Conservation (phyloP, 2,113 vertebrate genomes). For the Stigmatopora argus region DNA sequence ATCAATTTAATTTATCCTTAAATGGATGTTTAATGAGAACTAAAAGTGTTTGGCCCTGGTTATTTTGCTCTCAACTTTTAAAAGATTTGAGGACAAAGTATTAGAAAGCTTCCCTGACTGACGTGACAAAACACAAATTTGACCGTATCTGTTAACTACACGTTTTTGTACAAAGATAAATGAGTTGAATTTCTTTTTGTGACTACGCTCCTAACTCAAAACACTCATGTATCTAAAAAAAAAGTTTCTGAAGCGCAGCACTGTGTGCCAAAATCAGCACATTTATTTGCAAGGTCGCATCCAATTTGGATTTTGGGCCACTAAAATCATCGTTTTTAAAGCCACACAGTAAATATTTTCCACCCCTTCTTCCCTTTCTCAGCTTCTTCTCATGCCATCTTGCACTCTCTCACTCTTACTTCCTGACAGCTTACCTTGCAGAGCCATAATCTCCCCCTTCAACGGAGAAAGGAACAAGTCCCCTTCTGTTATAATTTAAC, state of each 20-base stretch:
- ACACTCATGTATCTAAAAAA: no score
- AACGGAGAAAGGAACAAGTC: slow-evolving; percentile 64
- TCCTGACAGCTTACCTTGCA: slow-evolving; percentile 64
- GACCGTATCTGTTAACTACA: no score
- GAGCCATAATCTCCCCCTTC: slow-evolving; percentile 52
- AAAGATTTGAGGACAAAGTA: slow-evolving; percentile 14
- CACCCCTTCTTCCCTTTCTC: slow-evolving; percentile 33
- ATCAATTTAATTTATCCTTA: slow-evolving; percentile 60
- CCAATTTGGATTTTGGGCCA: slow-evolving; percentile 35
- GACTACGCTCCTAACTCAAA: background rate
- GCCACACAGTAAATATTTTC: slow-evolving; percentile 23
- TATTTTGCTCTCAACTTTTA: slow-evolving; percentile 2
- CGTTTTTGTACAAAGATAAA: background rate
- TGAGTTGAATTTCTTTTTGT: background rate
- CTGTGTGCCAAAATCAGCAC: slow-evolving; percentile 21
- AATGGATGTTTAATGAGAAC: slow-evolving; percentile 71
- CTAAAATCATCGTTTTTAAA: slow-evolving; percentile 38
- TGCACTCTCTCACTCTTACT: slow-evolving; percentile 26
- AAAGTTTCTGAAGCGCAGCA: no score
- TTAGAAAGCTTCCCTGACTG: background rate
- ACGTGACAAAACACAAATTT: background rate
- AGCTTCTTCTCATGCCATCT: slow-evolving; percentile 31
- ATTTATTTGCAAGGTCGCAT: slow-evolving; percentile 34
- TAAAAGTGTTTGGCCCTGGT: slow-evolving; percentile 57
- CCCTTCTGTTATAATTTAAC: slow-evolving; percentile 68